Evolutionary conservation across 2,797 vertebrate species (phyloP).

Genomic region (Rhabdophis nuchalis): DNA sequence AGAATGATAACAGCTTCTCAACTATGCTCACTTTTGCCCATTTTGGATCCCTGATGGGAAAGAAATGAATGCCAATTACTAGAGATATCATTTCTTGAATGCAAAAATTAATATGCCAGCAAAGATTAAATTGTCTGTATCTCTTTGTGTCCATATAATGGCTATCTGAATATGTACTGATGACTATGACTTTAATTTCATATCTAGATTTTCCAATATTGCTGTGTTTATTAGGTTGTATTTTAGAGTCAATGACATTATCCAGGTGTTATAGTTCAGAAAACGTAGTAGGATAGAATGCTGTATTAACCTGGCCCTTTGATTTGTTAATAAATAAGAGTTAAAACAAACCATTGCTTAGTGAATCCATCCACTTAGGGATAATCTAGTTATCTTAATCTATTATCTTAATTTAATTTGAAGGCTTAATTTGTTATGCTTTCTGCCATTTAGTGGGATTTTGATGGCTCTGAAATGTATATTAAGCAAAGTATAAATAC

Average conservation of each 20-base stretch:
- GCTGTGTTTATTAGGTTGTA: background rate
- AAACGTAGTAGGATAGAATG: background rate
- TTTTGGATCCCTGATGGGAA: background rate
- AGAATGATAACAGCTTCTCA: conserved; percentile 4
- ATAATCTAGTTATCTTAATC: background rate
- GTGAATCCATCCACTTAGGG: background rate
- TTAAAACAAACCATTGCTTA: no score
- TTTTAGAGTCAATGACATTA: background rate
- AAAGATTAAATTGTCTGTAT: background rate
- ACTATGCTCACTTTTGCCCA: background rate
- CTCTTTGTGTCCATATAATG: background rate
- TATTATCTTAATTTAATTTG: no score
- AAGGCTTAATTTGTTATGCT: background rate
- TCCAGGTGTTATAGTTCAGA: background rate
- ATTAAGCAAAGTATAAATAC: no score
- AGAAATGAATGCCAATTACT: background rate
- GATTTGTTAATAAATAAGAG: no score
- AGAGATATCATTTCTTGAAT: background rate
- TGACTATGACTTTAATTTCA: background rate
- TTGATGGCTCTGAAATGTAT: background rate
- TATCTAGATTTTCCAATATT: background rate
- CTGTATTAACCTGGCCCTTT: background rate
- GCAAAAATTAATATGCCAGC: background rate
- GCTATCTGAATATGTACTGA: background rate
- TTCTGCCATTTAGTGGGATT: background rate